Percentiles rank a stretch among this genome's conserved stretches.
Evolutionary conservation across 2,113 vertebrate species (phyloP).

Genomic region (Puma concolor): DNA sequence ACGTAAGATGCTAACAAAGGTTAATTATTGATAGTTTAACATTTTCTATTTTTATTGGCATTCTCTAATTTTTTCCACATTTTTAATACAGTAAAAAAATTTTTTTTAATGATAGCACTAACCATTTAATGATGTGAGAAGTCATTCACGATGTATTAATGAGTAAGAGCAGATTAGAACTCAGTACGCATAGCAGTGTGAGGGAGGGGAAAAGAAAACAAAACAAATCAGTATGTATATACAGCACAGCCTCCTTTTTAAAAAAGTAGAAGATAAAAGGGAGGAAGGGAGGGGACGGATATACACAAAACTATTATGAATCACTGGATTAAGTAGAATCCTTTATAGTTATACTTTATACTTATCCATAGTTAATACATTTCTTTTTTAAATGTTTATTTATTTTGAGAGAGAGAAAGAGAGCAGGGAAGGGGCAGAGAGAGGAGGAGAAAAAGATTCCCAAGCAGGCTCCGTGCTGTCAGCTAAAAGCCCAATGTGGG

Average conservation of each 20-base stretch:
- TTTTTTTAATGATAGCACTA: neutral
- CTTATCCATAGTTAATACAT: neutral
- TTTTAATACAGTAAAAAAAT: neutral
- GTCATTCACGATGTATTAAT: neutral
- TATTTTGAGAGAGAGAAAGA: too few species aligned
- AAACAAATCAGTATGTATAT: neutral
- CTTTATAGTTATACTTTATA: neutral
- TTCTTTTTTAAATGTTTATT: neutral
- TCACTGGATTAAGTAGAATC: neutral
- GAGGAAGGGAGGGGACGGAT: neutral
- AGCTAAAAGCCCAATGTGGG: too few species aligned
- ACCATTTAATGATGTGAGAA: slow-evolving; percentile 11
- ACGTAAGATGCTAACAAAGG: neutral
- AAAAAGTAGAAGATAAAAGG: neutral
- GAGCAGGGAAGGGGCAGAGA: too few species aligned
- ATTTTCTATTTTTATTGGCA: neutral
- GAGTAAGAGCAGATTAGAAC: neutral
- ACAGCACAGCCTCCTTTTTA: neutral
- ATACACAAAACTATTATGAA: neutral
- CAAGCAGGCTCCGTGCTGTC: too few species aligned
- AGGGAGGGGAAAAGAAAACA: neutral
- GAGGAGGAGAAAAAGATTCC: too few species aligned
- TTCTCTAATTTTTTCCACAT: neutral
- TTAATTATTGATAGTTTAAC: neutral
- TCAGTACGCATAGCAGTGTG: neutral